Conservation (phyloP, 2,888 invertebrate genomes). For the Encarsia formosa region DNA sequence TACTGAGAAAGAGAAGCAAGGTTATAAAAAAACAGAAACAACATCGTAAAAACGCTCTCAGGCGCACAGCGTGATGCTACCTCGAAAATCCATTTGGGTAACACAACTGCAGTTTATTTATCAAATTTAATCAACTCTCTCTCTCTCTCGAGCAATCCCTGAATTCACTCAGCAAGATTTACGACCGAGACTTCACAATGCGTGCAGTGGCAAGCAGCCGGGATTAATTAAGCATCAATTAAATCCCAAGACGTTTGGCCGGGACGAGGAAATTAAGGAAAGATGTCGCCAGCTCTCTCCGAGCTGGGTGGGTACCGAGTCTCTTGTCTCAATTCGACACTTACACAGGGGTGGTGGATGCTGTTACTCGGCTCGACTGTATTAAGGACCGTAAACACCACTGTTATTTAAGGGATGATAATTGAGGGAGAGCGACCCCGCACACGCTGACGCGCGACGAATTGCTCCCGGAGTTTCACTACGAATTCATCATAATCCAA, state of each 20-base stretch:
- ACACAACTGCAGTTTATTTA: no score
- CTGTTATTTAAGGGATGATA: constrained; percentile 47
- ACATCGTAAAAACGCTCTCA: no score
- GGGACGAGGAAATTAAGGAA: constrained; percentile 42
- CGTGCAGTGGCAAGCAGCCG: no score
- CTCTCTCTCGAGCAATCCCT: no score
- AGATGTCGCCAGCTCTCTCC: constrained; percentile 45
- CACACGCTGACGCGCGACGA: constrained; percentile 30
- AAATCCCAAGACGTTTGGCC: constrained; percentile 22
- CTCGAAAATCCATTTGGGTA: no score
- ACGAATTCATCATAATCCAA: constrained; percentile 1
- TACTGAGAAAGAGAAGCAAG: no score
- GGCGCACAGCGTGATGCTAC: no score
- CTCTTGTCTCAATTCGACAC: not conserved
- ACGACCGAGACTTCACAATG: no score
- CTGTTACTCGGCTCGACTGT: constrained; percentile 12
- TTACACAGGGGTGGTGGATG: not conserved
- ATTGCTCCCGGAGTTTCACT: constrained; percentile 8
- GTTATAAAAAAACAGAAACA: no score
- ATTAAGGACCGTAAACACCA: constrained; percentile 44
- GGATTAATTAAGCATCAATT: constrained; percentile 46
- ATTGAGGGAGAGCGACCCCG: constrained; percentile 33
- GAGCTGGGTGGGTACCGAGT: constrained; percentile 5
- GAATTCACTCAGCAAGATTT: no score
- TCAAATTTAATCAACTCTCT: no score